These are phyloP conservation scores for Corythaeola cristata DNA, from an alignment of 2,113 vertebrate genomes.

Conservation along the genomic window DNA sequence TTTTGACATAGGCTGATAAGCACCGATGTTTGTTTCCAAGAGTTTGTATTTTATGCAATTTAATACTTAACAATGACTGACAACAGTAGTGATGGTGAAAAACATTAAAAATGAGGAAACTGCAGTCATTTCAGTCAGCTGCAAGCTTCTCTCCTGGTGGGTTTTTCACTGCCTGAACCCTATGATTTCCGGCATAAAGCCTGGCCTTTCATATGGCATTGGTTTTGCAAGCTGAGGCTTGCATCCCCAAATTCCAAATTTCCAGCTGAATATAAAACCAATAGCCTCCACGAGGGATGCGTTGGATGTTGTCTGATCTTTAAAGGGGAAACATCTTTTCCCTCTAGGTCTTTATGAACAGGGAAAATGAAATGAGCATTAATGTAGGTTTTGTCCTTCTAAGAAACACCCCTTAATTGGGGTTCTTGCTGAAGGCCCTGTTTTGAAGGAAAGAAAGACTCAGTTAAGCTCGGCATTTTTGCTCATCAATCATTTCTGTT, in stretches of 20 bases:
- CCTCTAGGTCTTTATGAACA: not conserved
- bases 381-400: not conserved
- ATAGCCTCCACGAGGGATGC: accelerated
- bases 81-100: constrained; percentile 3
- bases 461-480: not conserved
- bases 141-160: not conserved
- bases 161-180: not conserved
- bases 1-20: constrained; percentile 67
- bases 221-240: not conserved
- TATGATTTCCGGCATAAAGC: not conserved
- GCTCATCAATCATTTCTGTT: not conserved
- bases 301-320: not conserved
- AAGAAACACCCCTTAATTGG: not conserved
- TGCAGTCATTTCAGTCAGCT: not conserved
- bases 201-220: not conserved
- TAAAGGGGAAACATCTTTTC: not conserved
- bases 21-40: constrained; percentile 60
- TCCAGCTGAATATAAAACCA: not conserved
- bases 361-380: not conserved
- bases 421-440: not conserved
- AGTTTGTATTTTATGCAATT: constrained; percentile 62
- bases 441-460: not conserved
- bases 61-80: constrained; percentile 64
- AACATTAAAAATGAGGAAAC: constrained; percentile 37
- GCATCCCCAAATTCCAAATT: not conserved